Conservation (phyloP, 2,888 invertebrate species). For the Sphinx pinastri region DNA sequence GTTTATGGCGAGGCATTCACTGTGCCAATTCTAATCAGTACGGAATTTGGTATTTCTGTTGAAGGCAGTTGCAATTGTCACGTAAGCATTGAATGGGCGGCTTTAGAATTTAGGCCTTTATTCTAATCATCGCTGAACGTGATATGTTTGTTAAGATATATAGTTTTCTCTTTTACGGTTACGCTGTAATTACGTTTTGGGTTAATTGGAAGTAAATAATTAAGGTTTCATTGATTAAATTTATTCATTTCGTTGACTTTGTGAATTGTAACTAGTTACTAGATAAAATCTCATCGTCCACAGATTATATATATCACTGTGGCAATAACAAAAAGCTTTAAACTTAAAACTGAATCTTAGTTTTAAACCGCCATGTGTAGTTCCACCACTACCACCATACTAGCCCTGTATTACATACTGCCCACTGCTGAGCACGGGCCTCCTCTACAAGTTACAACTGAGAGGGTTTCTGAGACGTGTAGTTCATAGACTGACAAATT, state of each 20-base stretch:
- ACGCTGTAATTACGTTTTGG: not conserved
- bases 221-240: not conserved
- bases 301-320: not conserved
- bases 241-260: not conserved
- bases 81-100: not conserved
- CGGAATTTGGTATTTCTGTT: not conserved
- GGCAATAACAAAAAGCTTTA: not conserved
- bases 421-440: too few relatives aligned
- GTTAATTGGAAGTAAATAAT: not conserved
- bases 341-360: not conserved
- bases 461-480: too few relatives aligned
- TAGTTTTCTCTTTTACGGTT: not conserved
- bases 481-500: not conserved
- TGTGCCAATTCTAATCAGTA: not conserved
- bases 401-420: too few relatives aligned
- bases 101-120: not conserved
- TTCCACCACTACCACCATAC: too few relatives aligned
- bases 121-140: not conserved
- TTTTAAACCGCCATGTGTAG: not conserved
- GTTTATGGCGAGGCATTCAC: conserved; percentile 2
- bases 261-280: not conserved
- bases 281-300: not conserved
- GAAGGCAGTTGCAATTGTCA: not conserved
- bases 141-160: not conserved
- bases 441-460: too few relatives aligned